Base-by-base conservation (phyloP, 2,888 invertebrate species). In the Leucoptera coffeella region DNA sequence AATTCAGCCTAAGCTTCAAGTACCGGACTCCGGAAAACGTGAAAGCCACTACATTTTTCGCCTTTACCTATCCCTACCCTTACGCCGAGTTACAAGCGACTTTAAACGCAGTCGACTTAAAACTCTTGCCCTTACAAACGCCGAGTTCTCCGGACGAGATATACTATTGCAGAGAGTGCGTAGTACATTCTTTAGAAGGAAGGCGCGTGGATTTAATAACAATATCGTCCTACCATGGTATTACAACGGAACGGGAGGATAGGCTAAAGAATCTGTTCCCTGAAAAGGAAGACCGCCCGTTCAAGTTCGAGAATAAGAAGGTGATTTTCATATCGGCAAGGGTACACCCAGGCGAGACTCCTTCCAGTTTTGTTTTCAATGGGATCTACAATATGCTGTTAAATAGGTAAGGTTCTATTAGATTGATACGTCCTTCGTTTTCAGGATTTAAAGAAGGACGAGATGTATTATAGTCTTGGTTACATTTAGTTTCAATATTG, bases 321-420 rank as follows among this genome's bases (percentile, higher is more conserved):
- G 85, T 83, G 51, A 81, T 89, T 39, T 84, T 92, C 50, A 62
- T 93, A 41, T 90, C 88, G 31, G 90, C 91, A 4, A 73, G 93
- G 32, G 92, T 93, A 26, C 93, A 93, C 57, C 92, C 92, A 9
- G 92, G 92, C 2, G 93, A 93, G 59, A 91, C 91, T 0, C 92
- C 91, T 2, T 86, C 89, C 2, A 89, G 86, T 54, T 89, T 86
- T 58, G 91, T 92, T 9, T 81, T 92, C 53, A 90, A 91, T 51
- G 93, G 93, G 1, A 81, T 92, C 41, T 60, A 93, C 5, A 84
- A 88, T 46, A 78, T 89, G 23, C 61, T 93, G 22, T 53, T 92
- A 11, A 78, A 74, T 31, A n/a, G n/a, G n/a, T n/a, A n/a, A n/a
- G n/a, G n/a, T n/a, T n/a, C n/a, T n/a, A n/a, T n/a, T n/a, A n/a